Conservation (phyloP, 2,797 vertebrate species). For the Sebastes kiyomatsui region DNA sequence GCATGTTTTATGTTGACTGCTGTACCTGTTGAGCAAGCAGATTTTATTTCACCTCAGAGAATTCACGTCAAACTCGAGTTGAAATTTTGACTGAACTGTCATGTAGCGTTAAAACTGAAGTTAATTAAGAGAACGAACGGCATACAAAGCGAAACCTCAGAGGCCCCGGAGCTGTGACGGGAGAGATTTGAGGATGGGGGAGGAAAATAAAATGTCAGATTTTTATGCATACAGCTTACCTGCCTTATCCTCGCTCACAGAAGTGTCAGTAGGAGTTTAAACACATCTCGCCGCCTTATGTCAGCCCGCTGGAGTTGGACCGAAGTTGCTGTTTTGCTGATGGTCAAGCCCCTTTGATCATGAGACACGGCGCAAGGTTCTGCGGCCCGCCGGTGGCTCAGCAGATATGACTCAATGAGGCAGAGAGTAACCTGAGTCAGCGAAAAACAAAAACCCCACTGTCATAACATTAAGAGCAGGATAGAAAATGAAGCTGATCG, state of each 20-base stretch:
- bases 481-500: slow-evolving; percentile 47
- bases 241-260: slow-evolving; percentile 1
- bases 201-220: neutral
- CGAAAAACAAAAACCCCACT: slow-evolving; percentile 45
- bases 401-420: slow-evolving; percentile 60
- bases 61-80: neutral
- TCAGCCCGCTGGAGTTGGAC: slow-evolving; percentile 20
- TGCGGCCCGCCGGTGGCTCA: slow-evolving; percentile 42
- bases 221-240: neutral
- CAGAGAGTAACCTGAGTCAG: slow-evolving; percentile 60
- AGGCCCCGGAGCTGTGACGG: neutral
- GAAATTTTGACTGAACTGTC: slow-evolving; percentile 30
- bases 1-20: neutral
- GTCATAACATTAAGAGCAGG: slow-evolving; percentile 50
- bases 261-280: slow-evolving; percentile 48
- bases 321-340: slow-evolving; percentile 57
- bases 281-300: neutral
- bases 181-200: neutral
- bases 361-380: slow-evolving; percentile 21
- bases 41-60: slow-evolving; percentile 1
- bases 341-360: slow-evolving; percentile 66
- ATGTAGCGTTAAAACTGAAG: neutral
- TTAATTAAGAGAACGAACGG: slow-evolving; percentile 30
- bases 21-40: slow-evolving; percentile 12
- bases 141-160: slow-evolving; percentile 6